Base-by-base conservation (phyloP, 2,888 invertebrate species). In the Heliconius sara region DNA sequence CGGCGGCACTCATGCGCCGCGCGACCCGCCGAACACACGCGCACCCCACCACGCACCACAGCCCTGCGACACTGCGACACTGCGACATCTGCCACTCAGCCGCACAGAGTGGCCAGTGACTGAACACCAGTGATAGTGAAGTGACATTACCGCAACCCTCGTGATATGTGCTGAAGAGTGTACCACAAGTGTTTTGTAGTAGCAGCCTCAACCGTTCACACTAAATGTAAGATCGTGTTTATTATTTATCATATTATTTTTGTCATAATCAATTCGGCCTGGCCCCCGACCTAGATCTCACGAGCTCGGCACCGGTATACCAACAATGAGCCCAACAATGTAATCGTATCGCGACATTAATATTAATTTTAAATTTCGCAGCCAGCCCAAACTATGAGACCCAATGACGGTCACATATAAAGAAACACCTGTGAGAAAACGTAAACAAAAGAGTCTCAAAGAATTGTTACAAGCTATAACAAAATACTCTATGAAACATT, bases 1-100 rank as follows among this genome's bases (percentile, higher is more conserved):
- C 89, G 88, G 89, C 86, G 91, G 88, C 95, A 95, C 95, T 95
- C 93, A 95, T 94, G 95, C 95, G 92, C 94, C 89, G 93, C 90
- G 85, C 91, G 93, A 92, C 91, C 90, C 88, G 88, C 91, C 81
- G 93, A 91, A 85, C 93, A 94, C 95, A 95, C 95, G 94, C 93
- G 89, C 90, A 89, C 91, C 91, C 91, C 92, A 91, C 92, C 89
- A 91, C 80, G 70, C 74, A 78, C 83, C 80, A 78, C 80, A 89
- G 91, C 90, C 91, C 91, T 88, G 87, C 89, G 86, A 87, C 87
- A 88, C 86, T 88, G 87, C 89, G 86, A 87, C 87, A 88, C 86
- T 85, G 87, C 89, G 86, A 88, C 85, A 82, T 81, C 89, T 85
- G 87, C 89, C 87, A 91, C 87, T 88, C 94, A 94, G 94, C 93